Percentiles rank a stretch among this genome's conserved stretches.
Evolutionary conservation across 2,888 invertebrate genomes (phyloP).

Genomic region (Macaria liturata): DNA sequence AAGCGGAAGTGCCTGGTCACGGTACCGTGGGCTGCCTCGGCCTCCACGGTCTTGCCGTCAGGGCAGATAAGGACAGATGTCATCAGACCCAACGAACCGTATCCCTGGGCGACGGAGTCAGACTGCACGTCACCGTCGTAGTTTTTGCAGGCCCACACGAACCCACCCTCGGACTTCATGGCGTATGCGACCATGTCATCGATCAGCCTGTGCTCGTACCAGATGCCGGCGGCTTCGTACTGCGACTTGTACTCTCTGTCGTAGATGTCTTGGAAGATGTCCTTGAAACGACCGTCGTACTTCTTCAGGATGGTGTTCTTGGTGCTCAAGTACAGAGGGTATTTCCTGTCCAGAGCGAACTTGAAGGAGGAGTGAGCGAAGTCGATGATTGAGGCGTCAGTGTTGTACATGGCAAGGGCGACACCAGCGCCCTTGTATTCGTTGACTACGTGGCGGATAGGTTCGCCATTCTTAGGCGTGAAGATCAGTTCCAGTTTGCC

Average conservation of each 20-base stretch:
- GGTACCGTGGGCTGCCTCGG: slow-evolving; percentile 99
- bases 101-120: slow-evolving; percentile 98
- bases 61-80: slow-evolving; percentile 98
- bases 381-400: slow-evolving; percentile 95
- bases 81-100: slow-evolving; percentile 98
- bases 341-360: slow-evolving; percentile 92
- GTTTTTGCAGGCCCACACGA: slow-evolving; percentile 99
- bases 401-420: slow-evolving; percentile 98
- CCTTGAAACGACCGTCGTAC: slow-evolving; percentile 98
- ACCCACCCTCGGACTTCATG: slow-evolving; percentile 99
- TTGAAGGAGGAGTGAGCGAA: slow-evolving; percentile 98
- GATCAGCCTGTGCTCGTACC: slow-evolving; percentile 99
- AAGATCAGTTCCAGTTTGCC: slow-evolving; percentile 94
- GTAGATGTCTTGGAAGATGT: slow-evolving; percentile 98
- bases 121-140: slow-evolving; percentile 99
- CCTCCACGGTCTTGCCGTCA: slow-evolving; percentile 98
- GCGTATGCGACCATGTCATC: slow-evolving; percentile 99
- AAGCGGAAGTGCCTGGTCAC: slow-evolving; percentile 95
- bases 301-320: slow-evolving; percentile 98
- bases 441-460: slow-evolving; percentile 90
- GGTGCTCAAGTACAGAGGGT: slow-evolving; percentile 97
- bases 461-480: slow-evolving; percentile 86
- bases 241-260: slow-evolving; percentile 92
- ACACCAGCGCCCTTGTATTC: slow-evolving; percentile 95
- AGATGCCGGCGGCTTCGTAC: slow-evolving; percentile 93